phyloP scores from a whole-genome alignment of 1,140 invertebrate species.

The Meloidogyne hapla region DNA sequence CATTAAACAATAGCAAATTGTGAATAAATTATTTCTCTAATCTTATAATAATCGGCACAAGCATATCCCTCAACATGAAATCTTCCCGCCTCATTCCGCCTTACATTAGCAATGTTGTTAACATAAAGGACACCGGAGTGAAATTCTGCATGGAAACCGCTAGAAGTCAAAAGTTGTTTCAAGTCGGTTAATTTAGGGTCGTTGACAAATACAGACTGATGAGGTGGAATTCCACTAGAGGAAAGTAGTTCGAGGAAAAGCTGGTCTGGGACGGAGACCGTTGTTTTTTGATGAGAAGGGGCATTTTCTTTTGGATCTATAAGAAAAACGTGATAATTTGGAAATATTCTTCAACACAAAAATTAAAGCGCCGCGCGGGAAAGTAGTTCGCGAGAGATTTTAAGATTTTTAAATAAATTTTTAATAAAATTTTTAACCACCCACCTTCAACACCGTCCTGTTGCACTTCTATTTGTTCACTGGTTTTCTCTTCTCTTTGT shows the following conservation, averaged over 20 bases:
- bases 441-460: not conserved
- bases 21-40: slow-evolving; percentile 86
- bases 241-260: slow-evolving; percentile 55
- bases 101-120: slow-evolving; percentile 83
- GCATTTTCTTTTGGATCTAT: not conserved
- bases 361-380: not conserved
- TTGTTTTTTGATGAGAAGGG: slow-evolving; percentile 19
- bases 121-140: slow-evolving; percentile 89
- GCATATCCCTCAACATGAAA: slow-evolving; percentile 88
- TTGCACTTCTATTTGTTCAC: not conserved
- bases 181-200: slow-evolving; percentile 92
- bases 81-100: slow-evolving; percentile 83
- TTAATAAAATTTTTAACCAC: not conserved
- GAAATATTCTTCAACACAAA: not conserved
- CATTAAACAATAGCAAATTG: slow-evolving; percentile 92
- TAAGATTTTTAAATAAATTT: not conserved
- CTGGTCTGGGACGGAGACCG: slow-evolving; percentile 35
- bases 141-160: slow-evolving; percentile 88
- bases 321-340: too few species aligned
- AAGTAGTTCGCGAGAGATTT: not conserved
- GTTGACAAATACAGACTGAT: slow-evolving; percentile 88
- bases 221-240: slow-evolving; percentile 69
- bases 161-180: slow-evolving; percentile 84
- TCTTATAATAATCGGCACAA: slow-evolving; percentile 90
- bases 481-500: not conserved